phyloP scores from a whole-genome alignment of 2,113 vertebrate species.

The Sterrhoptilus dennistouni region DNA sequence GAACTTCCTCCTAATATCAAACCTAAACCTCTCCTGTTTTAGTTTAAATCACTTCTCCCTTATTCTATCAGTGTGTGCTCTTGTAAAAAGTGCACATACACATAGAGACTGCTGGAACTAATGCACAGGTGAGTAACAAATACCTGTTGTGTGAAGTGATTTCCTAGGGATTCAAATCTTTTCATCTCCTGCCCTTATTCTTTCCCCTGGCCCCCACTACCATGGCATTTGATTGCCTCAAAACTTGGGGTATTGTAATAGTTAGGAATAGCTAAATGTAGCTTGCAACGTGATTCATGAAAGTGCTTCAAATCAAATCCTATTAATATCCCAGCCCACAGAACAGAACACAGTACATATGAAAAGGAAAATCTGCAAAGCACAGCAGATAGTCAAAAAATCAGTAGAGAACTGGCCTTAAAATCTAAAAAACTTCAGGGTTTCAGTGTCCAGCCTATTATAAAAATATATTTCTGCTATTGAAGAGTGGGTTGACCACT shows the following conservation, averaged over 20 bases:
- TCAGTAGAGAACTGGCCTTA: not conserved
- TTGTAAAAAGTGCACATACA: not conserved
- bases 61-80: not conserved
- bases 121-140: not conserved
- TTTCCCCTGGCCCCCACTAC: not conserved
- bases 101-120: not conserved
- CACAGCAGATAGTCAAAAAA: slow-evolving; percentile 14
- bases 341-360: not conserved
- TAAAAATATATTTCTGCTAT: not conserved
- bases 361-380: slow-evolving; percentile 23
- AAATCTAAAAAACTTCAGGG: not conserved
- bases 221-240: not conserved
- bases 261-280: not conserved
- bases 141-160: not conserved
- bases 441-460: not conserved
- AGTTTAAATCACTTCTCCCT: not conserved
- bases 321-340: slow-evolving; percentile 30
- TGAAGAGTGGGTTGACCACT: not conserved
- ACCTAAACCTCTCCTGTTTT: not conserved
- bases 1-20: not conserved
- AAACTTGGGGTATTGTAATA: not conserved
- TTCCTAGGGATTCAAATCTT: not conserved
- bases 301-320: not conserved
- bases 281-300: not conserved
- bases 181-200: not conserved